Percentiles rank a stretch among this genome's conserved stretches.
phyloP scores from a whole-genome alignment of 2,113 vertebrate genomes.

The Trichomycterus rosablanca region DNA sequence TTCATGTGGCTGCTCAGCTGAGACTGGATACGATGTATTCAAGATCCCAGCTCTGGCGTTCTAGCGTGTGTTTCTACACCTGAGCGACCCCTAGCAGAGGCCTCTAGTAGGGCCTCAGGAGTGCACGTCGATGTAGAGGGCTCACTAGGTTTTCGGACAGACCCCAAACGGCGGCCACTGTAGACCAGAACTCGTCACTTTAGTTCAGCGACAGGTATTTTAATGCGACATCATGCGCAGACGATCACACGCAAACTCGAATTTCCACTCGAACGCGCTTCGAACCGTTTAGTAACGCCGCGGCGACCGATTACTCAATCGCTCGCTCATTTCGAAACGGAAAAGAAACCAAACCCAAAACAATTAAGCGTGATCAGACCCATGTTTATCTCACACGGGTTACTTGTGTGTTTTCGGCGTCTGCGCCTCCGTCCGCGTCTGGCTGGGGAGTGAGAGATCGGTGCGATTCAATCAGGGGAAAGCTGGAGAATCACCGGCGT shows the following conservation, averaged over 20 bases:
- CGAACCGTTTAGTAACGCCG: slow-evolving; percentile 26
- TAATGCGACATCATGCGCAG: not conserved
- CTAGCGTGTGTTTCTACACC: too few relatives aligned
- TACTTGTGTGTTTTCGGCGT: slow-evolving; percentile 26
- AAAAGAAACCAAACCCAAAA: slow-evolving; percentile 36
- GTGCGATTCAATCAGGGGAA: slow-evolving; percentile 43
- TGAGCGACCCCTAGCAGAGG: too few relatives aligned
- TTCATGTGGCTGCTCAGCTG: too few relatives aligned
- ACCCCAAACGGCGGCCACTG: not conserved
- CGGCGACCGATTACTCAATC: slow-evolving; percentile 36
- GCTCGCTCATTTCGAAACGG: slow-evolving; percentile 28
- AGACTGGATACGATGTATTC: too few relatives aligned
- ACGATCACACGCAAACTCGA: slow-evolving; percentile 10
- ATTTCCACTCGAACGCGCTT: slow-evolving; percentile 8
- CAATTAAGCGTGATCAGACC: slow-evolving; percentile 42
- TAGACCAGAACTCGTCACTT: not conserved
- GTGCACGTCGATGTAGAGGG: too few relatives aligned
- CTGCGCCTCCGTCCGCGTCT: not conserved
- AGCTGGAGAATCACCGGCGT: slow-evolving; percentile 48
- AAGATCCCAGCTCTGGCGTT: too few relatives aligned
- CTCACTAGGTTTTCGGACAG: too few relatives aligned
- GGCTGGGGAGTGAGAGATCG: slow-evolving; percentile 47
- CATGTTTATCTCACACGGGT: slow-evolving; percentile 30
- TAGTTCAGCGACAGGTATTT: not conserved
- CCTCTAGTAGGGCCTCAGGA: too few relatives aligned